Base-by-base conservation (phyloP, 2,797 vertebrate genomes). In the Alauda arvensis region DNA sequence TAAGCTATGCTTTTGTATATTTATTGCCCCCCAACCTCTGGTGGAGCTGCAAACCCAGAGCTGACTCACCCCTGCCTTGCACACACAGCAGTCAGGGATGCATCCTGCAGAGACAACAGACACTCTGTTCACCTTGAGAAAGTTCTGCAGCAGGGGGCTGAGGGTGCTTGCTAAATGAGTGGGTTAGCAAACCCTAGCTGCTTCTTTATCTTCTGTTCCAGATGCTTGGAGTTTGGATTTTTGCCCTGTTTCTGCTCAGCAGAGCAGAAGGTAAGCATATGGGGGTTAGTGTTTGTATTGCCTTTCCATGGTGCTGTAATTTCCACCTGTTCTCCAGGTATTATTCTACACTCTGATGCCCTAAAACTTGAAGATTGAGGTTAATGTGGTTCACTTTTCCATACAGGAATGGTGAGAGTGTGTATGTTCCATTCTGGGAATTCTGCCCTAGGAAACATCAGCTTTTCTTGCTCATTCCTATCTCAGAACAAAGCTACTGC, bases 191-290 rank as follows among this genome's bases (percentile, higher is more conserved):
- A 39, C 46, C 48, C 65, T 62, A 71, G 26, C 24, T 75, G 33
- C 63, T 77, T 62, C 63, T 90, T 74, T 92, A 83, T 89, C 72
- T 84, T 1, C 70, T 42, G 5, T 94, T 96, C 78, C 74, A 96
- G 95, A 96, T 96, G 94, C 23, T 76, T 57, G 70, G 61, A 29
- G 51, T 93, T 80, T 94, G 94, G 94, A 88, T 51, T 59, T 28
- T 93, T 15, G 52, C 34, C 9, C 46, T 94, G 57, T 53, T 85
- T 56, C 92, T 96, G 68, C 83, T 94, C 62, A 52, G 56, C 1
- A 0, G 63, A 87, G 89, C 89, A 71, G 71, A 56, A 93, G 95
- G 95, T 96, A 90, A 96, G 94, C 13, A 43, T 18, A 31, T 8
- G 8, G 51, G 51, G 12, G 9, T 46, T 61, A n/a, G 14, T 76